phyloP scores from a whole-genome alignment of 2,888 invertebrate genomes.

The Aproaerema taeniolella region DNA sequence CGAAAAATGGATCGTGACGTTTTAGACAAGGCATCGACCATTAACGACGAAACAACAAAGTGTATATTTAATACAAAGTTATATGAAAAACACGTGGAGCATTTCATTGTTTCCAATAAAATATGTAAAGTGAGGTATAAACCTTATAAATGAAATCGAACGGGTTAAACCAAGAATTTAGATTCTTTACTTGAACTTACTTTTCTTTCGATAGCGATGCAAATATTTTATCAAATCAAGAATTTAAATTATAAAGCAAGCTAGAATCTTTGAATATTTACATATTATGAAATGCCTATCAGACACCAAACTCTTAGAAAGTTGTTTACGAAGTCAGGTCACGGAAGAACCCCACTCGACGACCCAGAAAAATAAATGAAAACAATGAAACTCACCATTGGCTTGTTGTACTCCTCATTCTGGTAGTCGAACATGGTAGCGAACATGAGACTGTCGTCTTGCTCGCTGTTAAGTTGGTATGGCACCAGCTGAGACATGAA shows the following conservation, averaged over 20 bases:
- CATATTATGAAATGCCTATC: conserved; percentile 20
- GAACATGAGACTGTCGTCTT: conserved; percentile 75
- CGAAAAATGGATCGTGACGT: conserved; percentile 8
- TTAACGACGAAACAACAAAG: conserved; percentile 2
- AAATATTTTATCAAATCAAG: no score
- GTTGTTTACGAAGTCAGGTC: conserved; percentile 44
- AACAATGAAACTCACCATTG: conserved; percentile 55
- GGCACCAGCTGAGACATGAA: conserved; percentile 82
- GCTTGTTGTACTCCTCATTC: conserved; percentile 63
- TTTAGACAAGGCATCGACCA: neutral
- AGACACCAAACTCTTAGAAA: conserved; percentile 36
- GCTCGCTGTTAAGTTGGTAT: conserved; percentile 68
- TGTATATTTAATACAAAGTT: neutral
- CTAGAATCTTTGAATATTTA: no score
- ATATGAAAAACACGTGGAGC: neutral
- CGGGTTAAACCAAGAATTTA: no score
- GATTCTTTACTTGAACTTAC: no score
- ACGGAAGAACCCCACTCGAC: conserved; percentile 21
- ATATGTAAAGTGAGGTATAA: neutral
- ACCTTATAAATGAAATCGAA: no score
- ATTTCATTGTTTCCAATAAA: neutral
- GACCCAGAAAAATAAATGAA: conserved; percentile 21
- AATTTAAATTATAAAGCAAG: no score
- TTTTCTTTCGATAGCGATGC: no score
- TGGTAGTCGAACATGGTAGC: conserved; percentile 76